phyloP scores from a whole-genome alignment of 2,888 invertebrate species.

The Helleia helle region DNA sequence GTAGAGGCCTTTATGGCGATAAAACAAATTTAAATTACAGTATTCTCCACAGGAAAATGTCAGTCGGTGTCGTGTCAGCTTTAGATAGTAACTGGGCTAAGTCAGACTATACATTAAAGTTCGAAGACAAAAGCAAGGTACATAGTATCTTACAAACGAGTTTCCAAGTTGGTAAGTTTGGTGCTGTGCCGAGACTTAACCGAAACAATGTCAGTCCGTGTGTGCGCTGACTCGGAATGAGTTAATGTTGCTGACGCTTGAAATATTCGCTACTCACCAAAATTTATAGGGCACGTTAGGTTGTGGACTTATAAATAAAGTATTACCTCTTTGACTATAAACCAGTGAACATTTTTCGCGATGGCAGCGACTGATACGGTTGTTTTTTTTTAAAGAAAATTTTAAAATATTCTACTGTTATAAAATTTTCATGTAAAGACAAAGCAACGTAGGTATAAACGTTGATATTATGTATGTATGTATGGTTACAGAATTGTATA shows the following conservation, averaged over 20 bases:
- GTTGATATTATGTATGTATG: no score
- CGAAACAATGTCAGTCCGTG: slow-evolving; percentile 10
- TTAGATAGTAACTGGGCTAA: slow-evolving; percentile 1
- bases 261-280: slow-evolving; percentile 3
- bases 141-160: slow-evolving; percentile 6
- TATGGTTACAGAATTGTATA: no score
- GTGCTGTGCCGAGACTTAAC: slow-evolving; percentile 6
- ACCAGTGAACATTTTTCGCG: slow-evolving; percentile 3
- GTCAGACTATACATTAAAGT: neutral
- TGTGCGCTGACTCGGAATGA: slow-evolving; percentile 5
- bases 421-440: no score
- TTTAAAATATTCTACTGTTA: no score
- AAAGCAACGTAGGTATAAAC: no score
- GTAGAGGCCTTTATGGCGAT: no score
- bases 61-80: neutral
- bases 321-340: no score
- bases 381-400: no score
- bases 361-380: no score
- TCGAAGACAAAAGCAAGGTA: slow-evolving; percentile 7
- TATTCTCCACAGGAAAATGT: neutral
- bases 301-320: neutral
- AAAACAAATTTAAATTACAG: no score
- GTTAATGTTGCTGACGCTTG: slow-evolving; percentile 2
- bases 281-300: neutral
- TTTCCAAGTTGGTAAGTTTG: neutral